phyloP scores from a whole-genome alignment of 2,113 vertebrate genomes.

The Acrocephalus arundinaceus region DNA sequence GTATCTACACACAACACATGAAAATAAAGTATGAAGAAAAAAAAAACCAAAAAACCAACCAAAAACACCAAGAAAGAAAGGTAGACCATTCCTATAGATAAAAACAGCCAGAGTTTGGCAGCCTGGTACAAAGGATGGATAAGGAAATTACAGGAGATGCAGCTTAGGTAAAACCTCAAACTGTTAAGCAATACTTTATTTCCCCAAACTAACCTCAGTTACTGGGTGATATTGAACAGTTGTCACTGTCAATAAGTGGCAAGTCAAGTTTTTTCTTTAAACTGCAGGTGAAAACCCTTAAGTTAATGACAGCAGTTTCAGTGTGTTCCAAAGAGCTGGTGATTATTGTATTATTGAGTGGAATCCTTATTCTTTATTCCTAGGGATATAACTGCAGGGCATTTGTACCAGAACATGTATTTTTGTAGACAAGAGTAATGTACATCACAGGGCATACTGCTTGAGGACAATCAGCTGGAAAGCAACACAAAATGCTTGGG shows the following conservation, averaged over 20 bases:
- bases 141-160: neutral
- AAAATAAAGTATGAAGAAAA: neutral
- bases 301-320: neutral
- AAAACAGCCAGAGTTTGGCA: neutral
- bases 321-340: neutral
- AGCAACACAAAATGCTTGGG: neutral
- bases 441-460: rapidly evolving
- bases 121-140: rapidly evolving
- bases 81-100: neutral
- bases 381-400: neutral
- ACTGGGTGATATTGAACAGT: neutral
- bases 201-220: neutral
- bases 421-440: neutral
- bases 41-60: no score
- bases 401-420: neutral
- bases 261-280: neutral
- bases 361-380: neutral
- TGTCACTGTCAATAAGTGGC: neutral
- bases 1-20: neutral
- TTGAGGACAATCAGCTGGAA: neutral
- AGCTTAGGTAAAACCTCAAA: neutral
- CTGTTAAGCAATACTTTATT: neutral
- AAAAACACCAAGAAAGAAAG: neutral
- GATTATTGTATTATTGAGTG: neutral
- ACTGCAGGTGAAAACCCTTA: neutral